phyloP scores from a whole-genome alignment of 1,140 invertebrate genomes.

The Chrysomallon squamiferum region DNA sequence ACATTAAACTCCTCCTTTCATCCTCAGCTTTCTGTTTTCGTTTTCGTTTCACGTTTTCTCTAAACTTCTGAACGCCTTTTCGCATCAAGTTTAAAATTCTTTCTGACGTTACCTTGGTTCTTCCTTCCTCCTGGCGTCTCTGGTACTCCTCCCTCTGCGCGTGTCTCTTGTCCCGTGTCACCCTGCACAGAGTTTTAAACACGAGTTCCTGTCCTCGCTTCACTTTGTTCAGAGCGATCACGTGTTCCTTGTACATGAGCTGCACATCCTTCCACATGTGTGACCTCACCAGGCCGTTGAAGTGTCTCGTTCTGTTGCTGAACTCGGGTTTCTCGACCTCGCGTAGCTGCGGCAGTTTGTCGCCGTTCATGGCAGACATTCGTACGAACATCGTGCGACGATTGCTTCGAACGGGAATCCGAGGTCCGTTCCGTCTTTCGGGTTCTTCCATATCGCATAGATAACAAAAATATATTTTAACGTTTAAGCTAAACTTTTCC shows the following conservation, averaged over 20 bases:
- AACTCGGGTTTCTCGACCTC: background rate
- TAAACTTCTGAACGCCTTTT: background rate
- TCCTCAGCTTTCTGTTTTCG: background rate
- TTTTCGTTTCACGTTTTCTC: background rate
- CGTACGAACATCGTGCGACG: background rate
- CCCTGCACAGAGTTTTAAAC: background rate
- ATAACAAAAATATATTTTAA: too few species aligned
- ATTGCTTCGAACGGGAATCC: background rate
- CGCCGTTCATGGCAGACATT: background rate
- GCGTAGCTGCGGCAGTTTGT: background rate
- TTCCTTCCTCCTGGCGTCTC: conserved; percentile 1
- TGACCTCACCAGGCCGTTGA: background rate
- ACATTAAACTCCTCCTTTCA: background rate
- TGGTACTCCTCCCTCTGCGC: background rate
- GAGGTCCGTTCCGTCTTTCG: background rate
- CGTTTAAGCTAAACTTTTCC: too few species aligned
- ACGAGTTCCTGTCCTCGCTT: background rate
- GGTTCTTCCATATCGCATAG: too few species aligned
- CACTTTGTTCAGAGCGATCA: background rate
- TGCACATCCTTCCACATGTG: background rate
- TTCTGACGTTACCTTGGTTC: background rate
- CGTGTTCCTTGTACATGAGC: conserved; percentile 2
- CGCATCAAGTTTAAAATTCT: background rate
- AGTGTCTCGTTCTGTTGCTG: background rate
- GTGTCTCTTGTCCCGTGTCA: background rate